phyloP scores from a whole-genome alignment of 2,888 invertebrate species.

The Drosophila pseudotalamancana region DNA sequence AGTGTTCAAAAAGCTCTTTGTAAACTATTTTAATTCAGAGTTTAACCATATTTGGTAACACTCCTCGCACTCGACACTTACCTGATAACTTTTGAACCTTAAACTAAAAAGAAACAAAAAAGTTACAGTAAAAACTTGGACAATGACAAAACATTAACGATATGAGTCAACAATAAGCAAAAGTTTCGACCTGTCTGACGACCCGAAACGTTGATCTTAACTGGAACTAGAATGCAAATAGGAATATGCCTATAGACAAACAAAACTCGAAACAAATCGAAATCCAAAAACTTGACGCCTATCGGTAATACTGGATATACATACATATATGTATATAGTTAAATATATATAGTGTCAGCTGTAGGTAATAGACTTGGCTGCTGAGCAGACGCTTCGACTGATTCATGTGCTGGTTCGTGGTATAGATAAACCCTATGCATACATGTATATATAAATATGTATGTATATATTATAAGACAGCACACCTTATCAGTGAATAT shows the following conservation, averaged over 20 bases:
- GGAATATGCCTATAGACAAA: background rate
- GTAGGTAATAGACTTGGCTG: slow-evolving; percentile 9
- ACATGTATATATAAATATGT: background rate
- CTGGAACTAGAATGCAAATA: background rate
- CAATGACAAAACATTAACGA: slow-evolving; percentile 12
- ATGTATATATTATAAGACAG: background rate
- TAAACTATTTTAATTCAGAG: slow-evolving; percentile 1
- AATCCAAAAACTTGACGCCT: background rate
- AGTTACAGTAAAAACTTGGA: background rate
- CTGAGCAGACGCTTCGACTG: slow-evolving; percentile 10
- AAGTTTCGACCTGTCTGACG: background rate
- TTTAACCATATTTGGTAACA: background rate
- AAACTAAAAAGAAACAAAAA: background rate
- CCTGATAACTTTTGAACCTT: slow-evolving; percentile 12
- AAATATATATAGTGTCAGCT: background rate
- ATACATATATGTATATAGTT: background rate
- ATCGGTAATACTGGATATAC: background rate
- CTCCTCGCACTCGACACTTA: background rate
- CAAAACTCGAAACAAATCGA: background rate
- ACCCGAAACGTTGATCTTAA: background rate
- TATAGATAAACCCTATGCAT: slow-evolving; percentile 33
- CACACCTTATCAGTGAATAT: slow-evolving; percentile 24
- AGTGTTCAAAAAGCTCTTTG: background rate
- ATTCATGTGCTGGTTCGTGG: slow-evolving; percentile 27
- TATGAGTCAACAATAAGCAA: slow-evolving; percentile 3